Evolutionary conservation across 1,140 invertebrate species (phyloP), one percentile per base, ranked within the genome.

Genomic region (Littorina saxatilis): DNA sequence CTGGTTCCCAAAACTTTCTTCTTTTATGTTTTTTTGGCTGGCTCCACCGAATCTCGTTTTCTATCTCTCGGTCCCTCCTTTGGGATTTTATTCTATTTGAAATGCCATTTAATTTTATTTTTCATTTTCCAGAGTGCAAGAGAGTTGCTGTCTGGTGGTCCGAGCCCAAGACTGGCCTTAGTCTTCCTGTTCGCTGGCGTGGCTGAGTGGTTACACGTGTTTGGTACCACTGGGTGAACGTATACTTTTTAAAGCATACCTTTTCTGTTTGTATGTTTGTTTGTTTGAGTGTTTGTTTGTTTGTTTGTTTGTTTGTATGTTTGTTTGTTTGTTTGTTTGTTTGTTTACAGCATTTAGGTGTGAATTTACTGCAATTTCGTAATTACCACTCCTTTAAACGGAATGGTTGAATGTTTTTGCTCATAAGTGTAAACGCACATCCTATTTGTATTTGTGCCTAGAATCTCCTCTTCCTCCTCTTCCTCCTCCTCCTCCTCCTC

Each of bases 101-200:
- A 74, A 74, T 50, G 72, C 50, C 72, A 52, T 74, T 74, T 74
- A 74, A 74, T 74, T 74, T 74, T 52, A 74, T 74, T 74, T 74
- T 74, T 17, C 72, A 74, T 23, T 74, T 74, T 74, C n/a, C n/a
- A 50, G 43, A 32, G 72, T 50, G 29, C 23, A 43, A 27, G n/a
- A 72, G 40, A 39, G 37, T n/a, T 9, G 23, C n/a, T 47, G 40
- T 47, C 40, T 27, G n/a, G 72, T 35, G 13, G 27, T 17, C 9
- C 27, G 27, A 29, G 29, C 11, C 40, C 13, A 40, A 23, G 35
- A 32, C 72, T 43, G 72, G 3, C 40, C 13, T 52, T n/a, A 7
- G 29, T 37, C 20, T 35, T 32, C 37, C 17, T n/a, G 17, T 32
- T 37, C 66, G 32, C 20, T 68, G 37, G 66, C 32, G 37, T 35